Evolutionary conservation across 1,140 invertebrate genomes (phyloP).

Genomic region (Anastrepha ludens): DNA sequence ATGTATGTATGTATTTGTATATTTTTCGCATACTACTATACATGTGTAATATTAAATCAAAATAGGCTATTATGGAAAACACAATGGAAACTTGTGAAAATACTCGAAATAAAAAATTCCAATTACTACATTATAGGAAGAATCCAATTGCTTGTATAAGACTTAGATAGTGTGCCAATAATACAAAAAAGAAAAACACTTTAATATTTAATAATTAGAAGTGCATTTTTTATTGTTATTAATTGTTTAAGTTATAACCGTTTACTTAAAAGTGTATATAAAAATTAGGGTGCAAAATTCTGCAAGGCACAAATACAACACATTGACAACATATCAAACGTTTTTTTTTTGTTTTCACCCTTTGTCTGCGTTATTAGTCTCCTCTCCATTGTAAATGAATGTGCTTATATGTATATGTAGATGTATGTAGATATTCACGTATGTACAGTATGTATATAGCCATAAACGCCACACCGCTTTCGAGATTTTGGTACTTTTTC

Average conservation of each 20-base stretch:
- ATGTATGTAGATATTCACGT: not conserved
- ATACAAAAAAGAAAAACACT: slow-evolving; percentile 34
- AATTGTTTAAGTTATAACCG: slow-evolving; percentile 31
- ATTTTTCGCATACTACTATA: not conserved
- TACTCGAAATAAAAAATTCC: slow-evolving; percentile 54
- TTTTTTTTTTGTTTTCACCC: not conserved
- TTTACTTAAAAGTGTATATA: slow-evolving; percentile 21
- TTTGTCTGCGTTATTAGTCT: not conserved
- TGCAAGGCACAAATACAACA: slow-evolving; percentile 18
- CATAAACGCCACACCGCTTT: not conserved
- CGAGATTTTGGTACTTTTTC: not conserved
- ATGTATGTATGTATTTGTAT: not conserved
- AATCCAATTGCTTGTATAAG: slow-evolving; percentile 61
- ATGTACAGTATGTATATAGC: not conserved
- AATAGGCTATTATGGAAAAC: not conserved
- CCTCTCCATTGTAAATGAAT: not conserved
- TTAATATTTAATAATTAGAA: slow-evolving; percentile 22
- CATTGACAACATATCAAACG: slow-evolving; percentile 18
- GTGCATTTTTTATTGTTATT: slow-evolving; percentile 49
- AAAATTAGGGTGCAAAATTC: not conserved
- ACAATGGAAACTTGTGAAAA: slow-evolving; percentile 21
- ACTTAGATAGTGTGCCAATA: slow-evolving; percentile 72
- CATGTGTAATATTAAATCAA: too few species aligned
- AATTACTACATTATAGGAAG: slow-evolving; percentile 52
- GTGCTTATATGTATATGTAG: not conserved